phyloP scores from a whole-genome alignment of 1,140 invertebrate genomes.

The Steinernema feltiae region DNA sequence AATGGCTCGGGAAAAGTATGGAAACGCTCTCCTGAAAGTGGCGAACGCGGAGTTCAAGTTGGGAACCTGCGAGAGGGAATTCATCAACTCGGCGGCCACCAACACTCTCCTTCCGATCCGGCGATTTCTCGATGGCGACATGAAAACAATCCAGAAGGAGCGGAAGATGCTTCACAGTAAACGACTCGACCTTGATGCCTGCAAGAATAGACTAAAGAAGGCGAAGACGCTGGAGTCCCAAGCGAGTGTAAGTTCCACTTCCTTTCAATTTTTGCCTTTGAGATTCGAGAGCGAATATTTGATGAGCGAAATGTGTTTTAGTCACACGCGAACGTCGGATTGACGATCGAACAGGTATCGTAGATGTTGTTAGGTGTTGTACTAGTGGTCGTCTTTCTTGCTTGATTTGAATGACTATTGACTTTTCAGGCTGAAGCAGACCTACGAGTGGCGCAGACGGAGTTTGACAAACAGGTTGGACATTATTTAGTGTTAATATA shows the following conservation, averaged over 20 bases:
- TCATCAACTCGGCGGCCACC: constrained; percentile 72
- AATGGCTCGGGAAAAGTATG: constrained; percentile 66
- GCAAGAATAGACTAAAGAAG: constrained; percentile 81
- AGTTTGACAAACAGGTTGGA: constrained; percentile 87
- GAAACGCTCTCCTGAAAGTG: constrained; percentile 79
- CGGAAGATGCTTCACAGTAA: constrained; percentile 63
- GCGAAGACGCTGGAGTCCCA: constrained; percentile 75
- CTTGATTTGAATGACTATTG: too few relatives aligned
- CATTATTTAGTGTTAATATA: too few relatives aligned
- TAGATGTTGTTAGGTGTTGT: constrained; percentile 8
- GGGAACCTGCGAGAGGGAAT: constrained; percentile 79
- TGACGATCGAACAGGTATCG: constrained; percentile 44
- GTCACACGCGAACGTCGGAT: constrained; percentile 17
- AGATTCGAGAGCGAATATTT: not conserved
- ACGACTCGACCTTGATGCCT: constrained; percentile 81
- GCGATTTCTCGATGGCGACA: constrained; percentile 87
- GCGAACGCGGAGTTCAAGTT: constrained; percentile 80
- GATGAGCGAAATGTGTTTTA: constrained; percentile 46
- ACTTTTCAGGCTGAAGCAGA: constrained; percentile 76
- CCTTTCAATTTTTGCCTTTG: constrained; percentile 6
- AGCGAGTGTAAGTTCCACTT: constrained; percentile 68
- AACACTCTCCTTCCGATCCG: constrained; percentile 79
- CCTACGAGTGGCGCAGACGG: constrained; percentile 77
- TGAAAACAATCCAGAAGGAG: constrained; percentile 79
- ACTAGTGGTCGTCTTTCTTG: constrained; percentile 8